Conservation (phyloP, 1,140 invertebrate genomes). For the Tribolium castaneum region DNA sequence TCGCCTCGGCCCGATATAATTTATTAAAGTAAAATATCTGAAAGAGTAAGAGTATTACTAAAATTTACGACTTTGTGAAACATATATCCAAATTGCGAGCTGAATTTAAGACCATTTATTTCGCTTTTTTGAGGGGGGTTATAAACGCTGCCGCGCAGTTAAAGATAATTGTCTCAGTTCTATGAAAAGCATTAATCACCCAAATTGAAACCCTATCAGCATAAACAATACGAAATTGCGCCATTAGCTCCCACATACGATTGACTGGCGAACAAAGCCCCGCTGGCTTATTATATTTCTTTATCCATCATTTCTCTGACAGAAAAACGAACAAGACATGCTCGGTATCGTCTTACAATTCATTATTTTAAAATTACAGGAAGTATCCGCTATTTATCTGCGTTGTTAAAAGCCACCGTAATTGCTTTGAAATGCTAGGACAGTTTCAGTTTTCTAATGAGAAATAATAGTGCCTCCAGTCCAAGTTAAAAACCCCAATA, state of each 20-base stretch:
- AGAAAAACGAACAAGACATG: not conserved
- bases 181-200: conserved; percentile 44
- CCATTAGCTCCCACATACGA: not conserved
- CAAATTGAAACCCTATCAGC: not conserved
- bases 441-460: not conserved
- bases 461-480: not conserved
- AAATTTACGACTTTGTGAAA: conserved; percentile 48
- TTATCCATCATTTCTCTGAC: not conserved
- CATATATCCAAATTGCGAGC: conserved; percentile 49
- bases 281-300: not conserved
- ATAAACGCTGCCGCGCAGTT: conserved; percentile 48
- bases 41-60: conserved; percentile 46
- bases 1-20: conserved; percentile 31
- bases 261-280: not conserved
- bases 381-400: not conserved
- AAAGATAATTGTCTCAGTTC: conserved; percentile 50
- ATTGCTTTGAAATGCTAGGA: not conserved
- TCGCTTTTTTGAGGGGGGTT: conserved; percentile 42
- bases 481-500: not conserved
- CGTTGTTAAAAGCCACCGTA: not conserved
- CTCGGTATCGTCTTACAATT: not conserved
- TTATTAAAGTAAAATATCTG: conserved; percentile 48
- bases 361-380: not conserved
- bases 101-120: conserved; percentile 48
- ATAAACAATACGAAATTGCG: not conserved